Evolutionary conservation across 2,888 invertebrate genomes (phyloP).

Genomic region (Copidosoma aretas): DNA sequence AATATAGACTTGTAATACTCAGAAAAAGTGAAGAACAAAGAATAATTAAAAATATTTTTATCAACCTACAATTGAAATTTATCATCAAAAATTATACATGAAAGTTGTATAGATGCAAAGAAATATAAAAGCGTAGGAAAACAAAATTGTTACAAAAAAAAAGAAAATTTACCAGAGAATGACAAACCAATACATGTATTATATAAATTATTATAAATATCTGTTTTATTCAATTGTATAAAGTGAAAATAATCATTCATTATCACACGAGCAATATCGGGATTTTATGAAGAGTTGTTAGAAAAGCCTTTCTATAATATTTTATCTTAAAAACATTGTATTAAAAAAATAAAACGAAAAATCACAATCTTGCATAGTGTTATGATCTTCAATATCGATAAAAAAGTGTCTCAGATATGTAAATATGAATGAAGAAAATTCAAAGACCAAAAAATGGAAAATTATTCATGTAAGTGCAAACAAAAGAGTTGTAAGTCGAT

Average conservation of each 20-base stretch:
- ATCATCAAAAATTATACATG: not conserved
- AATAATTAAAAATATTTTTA: conserved; percentile 16
- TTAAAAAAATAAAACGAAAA: conserved; percentile 12
- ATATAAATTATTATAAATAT: conserved; percentile 9
- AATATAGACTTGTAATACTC: not conserved
- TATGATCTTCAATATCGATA: conserved; percentile 1
- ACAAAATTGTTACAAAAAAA: not conserved
- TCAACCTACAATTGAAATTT: not conserved
- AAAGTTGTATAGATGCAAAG: not conserved
- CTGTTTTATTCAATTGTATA: conserved; percentile 16
- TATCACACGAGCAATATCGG: conserved; percentile 29
- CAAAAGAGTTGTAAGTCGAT: conserved; percentile 1
- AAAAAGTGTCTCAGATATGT: conserved; percentile 18
- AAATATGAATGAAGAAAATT: conserved; percentile 23
- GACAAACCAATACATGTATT: conserved; percentile 1
- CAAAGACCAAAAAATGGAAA: conserved; percentile 11
- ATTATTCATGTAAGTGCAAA: not conserved
- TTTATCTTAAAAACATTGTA: conserved; percentile 19
- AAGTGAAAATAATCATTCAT: conserved; percentile 8
- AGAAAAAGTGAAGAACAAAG: not conserved
- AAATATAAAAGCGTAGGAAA: not conserved
- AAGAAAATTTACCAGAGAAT: not conserved
- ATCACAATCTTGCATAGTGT: conserved; percentile 10
- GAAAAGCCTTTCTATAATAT: conserved; percentile 31
- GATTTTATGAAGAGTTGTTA: conserved; percentile 18